Evolutionary conservation across 2,797 vertebrate species (phyloP).

Genomic region (Avahi laniger): DNA sequence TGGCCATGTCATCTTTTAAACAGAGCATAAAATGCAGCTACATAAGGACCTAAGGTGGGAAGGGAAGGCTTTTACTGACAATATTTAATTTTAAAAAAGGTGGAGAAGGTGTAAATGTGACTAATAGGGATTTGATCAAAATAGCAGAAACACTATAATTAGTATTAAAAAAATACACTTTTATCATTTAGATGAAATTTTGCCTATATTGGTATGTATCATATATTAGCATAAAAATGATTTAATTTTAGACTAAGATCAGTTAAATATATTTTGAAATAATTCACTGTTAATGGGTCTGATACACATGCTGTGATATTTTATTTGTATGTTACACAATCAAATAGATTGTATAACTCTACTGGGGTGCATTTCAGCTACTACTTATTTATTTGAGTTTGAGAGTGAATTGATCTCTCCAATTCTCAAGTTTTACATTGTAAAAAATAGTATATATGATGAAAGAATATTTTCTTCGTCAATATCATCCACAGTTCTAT

Average conservation of each 20-base stretch:
- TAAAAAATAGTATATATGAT: neutral
- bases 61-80: neutral
- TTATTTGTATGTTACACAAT: neutral
- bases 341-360: neutral
- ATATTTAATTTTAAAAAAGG: neutral
- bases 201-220: neutral
- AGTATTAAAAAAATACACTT: neutral
- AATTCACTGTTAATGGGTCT: neutral
- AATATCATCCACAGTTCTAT: neutral
- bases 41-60: neutral
- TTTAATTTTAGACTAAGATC: neutral
- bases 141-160: neutral
- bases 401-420: neutral
- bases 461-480: neutral
- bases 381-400: neutral
- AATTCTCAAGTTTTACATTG: neutral
- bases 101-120: neutral
- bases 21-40: constrained; percentile 9
- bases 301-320: neutral
- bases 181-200: neutral
- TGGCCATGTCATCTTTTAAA: constrained; percentile 16
- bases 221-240: neutral
- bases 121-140: neutral
- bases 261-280: neutral
- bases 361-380: neutral